phyloP scores from a whole-genome alignment of 2,888 invertebrate genomes.

The Rhorus exstirpatorius region DNA sequence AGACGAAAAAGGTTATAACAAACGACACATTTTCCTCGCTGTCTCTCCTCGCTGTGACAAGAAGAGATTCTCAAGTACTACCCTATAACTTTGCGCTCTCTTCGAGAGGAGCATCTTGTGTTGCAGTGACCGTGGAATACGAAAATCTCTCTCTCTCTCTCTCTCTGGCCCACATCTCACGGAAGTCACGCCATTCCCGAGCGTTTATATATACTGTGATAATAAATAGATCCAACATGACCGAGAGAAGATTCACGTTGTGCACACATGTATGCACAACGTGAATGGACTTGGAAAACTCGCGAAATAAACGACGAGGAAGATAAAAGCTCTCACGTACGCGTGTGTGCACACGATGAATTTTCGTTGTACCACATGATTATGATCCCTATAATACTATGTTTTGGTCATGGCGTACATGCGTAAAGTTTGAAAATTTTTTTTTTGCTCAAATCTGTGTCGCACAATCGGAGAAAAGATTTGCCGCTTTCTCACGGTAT shows the following conservation, averaged over 20 bases:
- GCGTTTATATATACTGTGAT: constrained; percentile 61
- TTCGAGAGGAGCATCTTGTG: constrained; percentile 24
- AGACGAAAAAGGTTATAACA: background rate
- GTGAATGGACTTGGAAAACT: constrained; percentile 25
- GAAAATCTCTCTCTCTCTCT: no score
- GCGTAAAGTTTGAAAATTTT: constrained; percentile 25
- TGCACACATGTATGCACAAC: constrained; percentile 18
- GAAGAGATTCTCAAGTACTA: constrained; percentile 10
- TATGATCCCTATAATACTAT: background rate
- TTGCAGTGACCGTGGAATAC: constrained; percentile 57
- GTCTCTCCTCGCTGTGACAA: background rate
- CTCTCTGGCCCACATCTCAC: constrained; percentile 56
- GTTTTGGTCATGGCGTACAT: constrained; percentile 1
- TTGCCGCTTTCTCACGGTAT: constrained; percentile 10
- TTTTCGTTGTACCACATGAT: constrained; percentile 38
- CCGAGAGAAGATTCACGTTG: constrained; percentile 24
- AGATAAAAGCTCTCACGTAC: background rate
- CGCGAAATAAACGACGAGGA: background rate
- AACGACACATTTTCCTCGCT: background rate
- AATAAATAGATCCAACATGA: constrained; percentile 61
- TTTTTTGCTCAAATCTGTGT: background rate
- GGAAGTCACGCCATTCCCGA: constrained; percentile 59
- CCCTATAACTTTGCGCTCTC: constrained; percentile 9
- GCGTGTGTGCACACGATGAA: constrained; percentile 1
- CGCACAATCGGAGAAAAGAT: background rate